phyloP scores from a whole-genome alignment of 2,797 vertebrate genomes.

The Ciconia nigra region DNA sequence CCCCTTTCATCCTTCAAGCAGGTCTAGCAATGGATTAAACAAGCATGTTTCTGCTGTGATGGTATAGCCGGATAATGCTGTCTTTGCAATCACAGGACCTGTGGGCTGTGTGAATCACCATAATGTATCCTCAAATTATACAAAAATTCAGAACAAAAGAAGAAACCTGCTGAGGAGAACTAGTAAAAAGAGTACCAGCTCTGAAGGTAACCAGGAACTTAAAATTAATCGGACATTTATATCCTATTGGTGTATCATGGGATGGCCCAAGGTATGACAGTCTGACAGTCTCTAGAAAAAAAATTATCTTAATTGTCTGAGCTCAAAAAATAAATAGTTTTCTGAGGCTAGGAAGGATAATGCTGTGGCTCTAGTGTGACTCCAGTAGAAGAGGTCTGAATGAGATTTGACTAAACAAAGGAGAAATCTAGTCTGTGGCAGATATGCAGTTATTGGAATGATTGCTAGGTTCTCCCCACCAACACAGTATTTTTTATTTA shows the following conservation, averaged over 20 bases:
- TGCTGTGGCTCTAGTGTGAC: not conserved
- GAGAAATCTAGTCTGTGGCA: not conserved
- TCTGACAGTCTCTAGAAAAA: not conserved
- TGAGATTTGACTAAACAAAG: not conserved
- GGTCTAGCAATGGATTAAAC: not conserved
- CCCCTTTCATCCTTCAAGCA: not conserved
- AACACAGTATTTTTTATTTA: fast-evolving
- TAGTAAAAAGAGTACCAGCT: not conserved
- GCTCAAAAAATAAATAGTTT: not conserved
- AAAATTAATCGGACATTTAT: not conserved
- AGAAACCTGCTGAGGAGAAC: not conserved
- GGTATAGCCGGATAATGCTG: not conserved
- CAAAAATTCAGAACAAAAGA: not conserved
- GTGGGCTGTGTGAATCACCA: not conserved
- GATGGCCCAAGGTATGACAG: not conserved
- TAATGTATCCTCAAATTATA: not conserved
- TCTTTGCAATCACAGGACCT: not conserved
- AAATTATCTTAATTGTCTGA: not conserved
- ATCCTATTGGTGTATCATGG: not conserved
- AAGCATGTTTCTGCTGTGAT: not conserved
- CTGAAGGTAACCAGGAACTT: not conserved
- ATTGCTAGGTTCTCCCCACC: not conserved
- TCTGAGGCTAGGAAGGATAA: not conserved
- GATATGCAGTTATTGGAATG: not conserved
- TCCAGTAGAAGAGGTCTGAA: not conserved